Evolutionary conservation across 2,797 vertebrate species (phyloP), one percentile per base, ranked within the genome.

Genomic region (Enteromius treurensis): DNA sequence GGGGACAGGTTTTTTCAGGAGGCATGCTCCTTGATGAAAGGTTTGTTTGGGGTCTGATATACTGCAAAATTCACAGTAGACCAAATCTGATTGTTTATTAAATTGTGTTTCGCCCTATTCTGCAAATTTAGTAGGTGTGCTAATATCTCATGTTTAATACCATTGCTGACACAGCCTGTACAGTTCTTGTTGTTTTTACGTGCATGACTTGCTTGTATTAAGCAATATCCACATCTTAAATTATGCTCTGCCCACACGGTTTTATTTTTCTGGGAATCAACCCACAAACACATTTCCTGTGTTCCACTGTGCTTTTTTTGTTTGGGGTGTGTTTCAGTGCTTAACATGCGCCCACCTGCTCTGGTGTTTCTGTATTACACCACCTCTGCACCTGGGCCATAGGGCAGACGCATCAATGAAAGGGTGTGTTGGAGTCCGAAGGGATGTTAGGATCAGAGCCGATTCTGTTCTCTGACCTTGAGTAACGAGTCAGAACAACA

Each of bases 391-490:
- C 32, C 26, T 26, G 69, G 53, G 65, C 53, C 19, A 71, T 21
- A 21, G 45, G 8, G n/a, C 45, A 75, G 15, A 76, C 29, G 34
- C n/a, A 14, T 32, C 26, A n/a, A 37, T 80, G 49, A 58, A 23
- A 40, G 23, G 10, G 40, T n/a, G 68, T 49, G 8, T 21, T 11
- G 15, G 8, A 21, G 53, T 60, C 49, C n/a, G 17, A 11, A 55
- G 76, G 47, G 70, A 23, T 0, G 4, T 19, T 62, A 67, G 51
- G 42, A 87, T 40, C 19, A 32, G 42, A 81, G 47, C 45, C 6
- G 21, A 53, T 65, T 84, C 69, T 84, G 49, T 79, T 86, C 53
- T 82, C 37, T 45, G 68, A 69, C 62, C 79, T 55, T 15, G 34
- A 71, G 55, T 47, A 47, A 47, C 45, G 11, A 4, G 45, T 47